Conservation (phyloP, 2,797 vertebrate species). For the Cryptoprocta ferox region DNA sequence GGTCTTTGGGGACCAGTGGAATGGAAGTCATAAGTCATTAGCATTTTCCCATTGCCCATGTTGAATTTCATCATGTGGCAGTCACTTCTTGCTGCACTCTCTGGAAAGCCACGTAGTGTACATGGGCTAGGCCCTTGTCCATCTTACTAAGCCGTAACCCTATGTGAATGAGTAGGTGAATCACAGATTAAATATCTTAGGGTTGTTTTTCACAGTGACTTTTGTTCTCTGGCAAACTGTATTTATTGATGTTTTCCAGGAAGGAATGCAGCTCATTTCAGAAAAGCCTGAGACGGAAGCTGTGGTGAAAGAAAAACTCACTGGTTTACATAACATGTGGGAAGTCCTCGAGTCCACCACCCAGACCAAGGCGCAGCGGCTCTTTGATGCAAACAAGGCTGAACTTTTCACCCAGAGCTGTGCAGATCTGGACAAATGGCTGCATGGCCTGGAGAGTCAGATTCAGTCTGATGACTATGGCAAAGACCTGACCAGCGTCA, state of each 20-base stretch:
- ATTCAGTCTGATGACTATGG: slow-evolving; percentile 98
- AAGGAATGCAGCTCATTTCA: slow-evolving; percentile 93
- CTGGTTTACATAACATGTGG: slow-evolving; percentile 94
- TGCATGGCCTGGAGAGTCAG: slow-evolving; percentile 93
- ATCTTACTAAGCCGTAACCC: neutral
- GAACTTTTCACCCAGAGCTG: slow-evolving; percentile 99
- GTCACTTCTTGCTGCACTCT: neutral
- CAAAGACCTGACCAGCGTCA: slow-evolving; percentile 98
- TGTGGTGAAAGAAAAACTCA: slow-evolving; percentile 95
- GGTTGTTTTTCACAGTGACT: neutral
- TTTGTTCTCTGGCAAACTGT: neutral
- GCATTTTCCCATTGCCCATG: neutral
- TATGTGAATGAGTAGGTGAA: neutral
- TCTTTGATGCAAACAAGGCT: slow-evolving; percentile 98
- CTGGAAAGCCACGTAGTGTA: neutral
- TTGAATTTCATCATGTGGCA: neutral
- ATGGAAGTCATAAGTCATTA: neutral
- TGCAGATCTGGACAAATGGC: slow-evolving; percentile 97
- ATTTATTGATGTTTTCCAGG: slow-evolving; percentile 85
- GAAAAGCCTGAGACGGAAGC: slow-evolving; percentile 97
- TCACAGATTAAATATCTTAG: neutral
- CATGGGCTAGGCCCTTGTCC: neutral
- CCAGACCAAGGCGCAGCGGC: slow-evolving; percentile 97
- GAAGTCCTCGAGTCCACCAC: slow-evolving; percentile 96
- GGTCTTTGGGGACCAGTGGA: neutral